Conservation (phyloP, 2,113 vertebrate genomes). For the Illadopsis cleaveri region DNA sequence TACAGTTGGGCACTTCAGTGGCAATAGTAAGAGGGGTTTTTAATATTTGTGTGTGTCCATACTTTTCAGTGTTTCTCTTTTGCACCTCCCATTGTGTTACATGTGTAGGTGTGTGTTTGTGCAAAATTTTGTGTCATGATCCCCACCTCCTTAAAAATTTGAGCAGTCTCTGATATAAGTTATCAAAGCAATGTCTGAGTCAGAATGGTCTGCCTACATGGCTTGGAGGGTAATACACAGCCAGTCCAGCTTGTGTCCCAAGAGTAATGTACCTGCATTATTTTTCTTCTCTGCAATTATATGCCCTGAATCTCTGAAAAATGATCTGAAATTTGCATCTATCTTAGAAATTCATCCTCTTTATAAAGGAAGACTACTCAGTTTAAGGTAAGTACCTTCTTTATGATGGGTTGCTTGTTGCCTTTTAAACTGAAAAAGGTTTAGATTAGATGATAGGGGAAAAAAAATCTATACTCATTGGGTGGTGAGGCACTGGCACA, state of each 20-base stretch:
- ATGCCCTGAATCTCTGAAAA: background rate
- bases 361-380: background rate
- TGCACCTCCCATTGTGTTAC: background rate
- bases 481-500: background rate
- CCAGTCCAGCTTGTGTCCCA: background rate
- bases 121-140: background rate
- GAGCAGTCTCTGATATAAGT: background rate
- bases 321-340: background rate
- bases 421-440: background rate
- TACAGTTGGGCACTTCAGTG: background rate
- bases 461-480: background rate
- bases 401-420: background rate
- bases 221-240: background rate
- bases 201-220: background rate
- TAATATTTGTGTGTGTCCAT: background rate
- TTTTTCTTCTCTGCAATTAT: background rate
- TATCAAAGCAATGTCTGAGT: background rate
- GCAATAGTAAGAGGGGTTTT: fast-evolving
- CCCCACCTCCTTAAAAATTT: background rate
- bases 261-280: background rate
- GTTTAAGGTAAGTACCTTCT: background rate
- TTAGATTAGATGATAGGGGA: background rate
- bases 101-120: background rate
- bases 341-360: background rate
- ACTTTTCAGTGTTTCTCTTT: background rate